Evolutionary conservation across 2,888 invertebrate genomes (phyloP), one percentile per base, ranked within the genome.

Genomic region (Napeogenes inachia): DNA sequence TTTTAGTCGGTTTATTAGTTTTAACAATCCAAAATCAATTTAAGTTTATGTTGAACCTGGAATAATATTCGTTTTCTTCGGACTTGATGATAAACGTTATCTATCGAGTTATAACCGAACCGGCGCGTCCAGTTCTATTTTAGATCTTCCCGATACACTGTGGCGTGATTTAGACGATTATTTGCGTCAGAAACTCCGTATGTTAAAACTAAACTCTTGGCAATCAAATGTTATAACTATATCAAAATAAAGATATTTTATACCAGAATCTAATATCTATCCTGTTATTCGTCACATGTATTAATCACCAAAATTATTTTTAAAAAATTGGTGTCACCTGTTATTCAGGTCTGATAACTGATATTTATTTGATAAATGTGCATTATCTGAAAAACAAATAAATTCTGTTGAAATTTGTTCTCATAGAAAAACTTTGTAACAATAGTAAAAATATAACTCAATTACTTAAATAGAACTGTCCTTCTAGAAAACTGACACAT

Each of bases 71-170:
- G 42, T 64, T 60, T 62, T 57, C 68, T 68, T 66, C 12, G 67
- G 63, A 64, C 60, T 66, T 68, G 68, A 65, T 75, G 77, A 79
- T 78, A 78, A 79, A 78, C 75, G 78, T 80, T 82, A 82, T 81
- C 79, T 77, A 71, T 71, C 68, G 69, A 65, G 68, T 70, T 71
- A 73, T 72, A 68, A 70, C 61, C 68, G 68, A 67, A 66, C 66
- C 65, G 69, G 67, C 68, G 65, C 65, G 73, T 67, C 68, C 64
- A 68, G 74, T 76, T 82, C 85, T 85, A 85, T 81, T 82, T 84
- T 82, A 74, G 79, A 80, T 76, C 77, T 75, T 78, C 76, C 78
- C 78, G 75, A 80, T 78, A 79, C 78, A 75, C 73, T 75, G 21
- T 21, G 77, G 75, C 78, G 75, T 78, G 80, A 77, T 79, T 78